These are phyloP conservation scores for Euproctis similis DNA, from an alignment of 2,888 invertebrate species.

Conservation along the genomic window DNA sequence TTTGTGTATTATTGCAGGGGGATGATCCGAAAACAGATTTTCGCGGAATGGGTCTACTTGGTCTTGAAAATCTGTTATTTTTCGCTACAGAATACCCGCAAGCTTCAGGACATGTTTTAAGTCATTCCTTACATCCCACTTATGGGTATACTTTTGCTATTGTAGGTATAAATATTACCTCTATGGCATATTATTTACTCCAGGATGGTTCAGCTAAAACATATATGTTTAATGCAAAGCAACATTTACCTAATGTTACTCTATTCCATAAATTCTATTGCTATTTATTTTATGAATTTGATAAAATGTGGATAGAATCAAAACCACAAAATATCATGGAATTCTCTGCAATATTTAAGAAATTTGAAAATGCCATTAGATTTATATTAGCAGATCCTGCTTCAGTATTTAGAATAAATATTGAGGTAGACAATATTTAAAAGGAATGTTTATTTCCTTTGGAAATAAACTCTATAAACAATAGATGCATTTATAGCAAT, in stretches of 20 bases:
- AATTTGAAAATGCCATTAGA: slow-evolving; percentile 86
- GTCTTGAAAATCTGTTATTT: slow-evolving; percentile 92
- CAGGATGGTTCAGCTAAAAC: slow-evolving; percentile 89
- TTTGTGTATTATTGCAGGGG: slow-evolving; percentile 77
- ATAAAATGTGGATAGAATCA: slow-evolving; percentile 93
- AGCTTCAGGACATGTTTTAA: slow-evolving; percentile 87
- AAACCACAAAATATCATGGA: slow-evolving; percentile 97
- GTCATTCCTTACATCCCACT: slow-evolving; percentile 91
- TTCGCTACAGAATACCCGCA: slow-evolving; percentile 88
- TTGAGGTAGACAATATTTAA: slow-evolving; percentile 80
- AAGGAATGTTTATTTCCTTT: too few species aligned
- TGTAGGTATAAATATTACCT: slow-evolving; percentile 96
- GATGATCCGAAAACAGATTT: slow-evolving; percentile 99
- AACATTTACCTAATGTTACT: slow-evolving; percentile 78
- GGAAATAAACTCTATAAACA: too few species aligned
- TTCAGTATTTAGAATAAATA: slow-evolving; percentile 86
- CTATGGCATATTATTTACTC: slow-evolving; percentile 89
- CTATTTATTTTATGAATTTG: slow-evolving; percentile 95
- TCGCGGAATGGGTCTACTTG: slow-evolving; percentile 97
- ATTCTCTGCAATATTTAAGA: slow-evolving; percentile 89
- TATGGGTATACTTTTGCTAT: slow-evolving; percentile 94
- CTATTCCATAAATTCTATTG: slow-evolving; percentile 96
- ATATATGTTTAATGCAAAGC: slow-evolving; percentile 90
- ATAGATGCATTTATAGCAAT: too few species aligned
- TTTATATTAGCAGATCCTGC: slow-evolving; percentile 80